Evolutionary conservation across 2,113 vertebrate genomes (phyloP), one percentile per base, ranked within the genome.

Genomic region (Centrocercus urophasianus): DNA sequence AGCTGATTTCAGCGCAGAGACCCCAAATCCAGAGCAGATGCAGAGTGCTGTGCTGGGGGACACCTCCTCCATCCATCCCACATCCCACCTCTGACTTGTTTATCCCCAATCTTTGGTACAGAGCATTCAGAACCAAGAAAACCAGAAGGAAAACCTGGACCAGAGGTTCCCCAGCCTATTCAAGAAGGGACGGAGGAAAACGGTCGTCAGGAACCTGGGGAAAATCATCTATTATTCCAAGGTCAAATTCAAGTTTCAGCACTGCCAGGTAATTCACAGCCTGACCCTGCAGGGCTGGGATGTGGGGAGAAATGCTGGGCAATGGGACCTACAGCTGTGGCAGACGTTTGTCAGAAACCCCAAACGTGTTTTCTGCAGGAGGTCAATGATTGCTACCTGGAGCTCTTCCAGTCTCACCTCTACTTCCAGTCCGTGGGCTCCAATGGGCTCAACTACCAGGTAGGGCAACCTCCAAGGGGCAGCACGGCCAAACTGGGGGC

Each of bases 221-320:
- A 97, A 98, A 47, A 98, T 99, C 43, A 98, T 99, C 93, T 97
- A 99, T 96, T 99, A 99, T 86, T 98, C 99, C 97, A 99, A 99
- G 97, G 99, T 99, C 65, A 99, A 98, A 88, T 98, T 99, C 36
- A 98, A 98, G 15, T 99, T 99, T 95, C 97, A 98, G 80, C 98
- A 99, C 96, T 99, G 98, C 97, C 98, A 99, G 99, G 99, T 99
- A 60, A 97, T 95, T 48, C 28, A 69, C 0, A 18, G 24, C 38
- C 11, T 36, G n/a, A 30, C 11, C 43, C 42, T 18, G n/a, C 16
- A 25, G 50, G 57, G 30, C 28, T 43, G 74, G 78, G 66, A 28
- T 57, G n/a, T 18, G 34, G 69, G 27, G 38, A 8, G 6, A 15
- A 3, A 19, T 65, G 42, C 13, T 52, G 28, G 79, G 78, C 64